Evolutionary conservation across 2,113 vertebrate species (phyloP), one percentile per base, ranked within the genome.

Genomic region (Rutilus rutilus): DNA sequence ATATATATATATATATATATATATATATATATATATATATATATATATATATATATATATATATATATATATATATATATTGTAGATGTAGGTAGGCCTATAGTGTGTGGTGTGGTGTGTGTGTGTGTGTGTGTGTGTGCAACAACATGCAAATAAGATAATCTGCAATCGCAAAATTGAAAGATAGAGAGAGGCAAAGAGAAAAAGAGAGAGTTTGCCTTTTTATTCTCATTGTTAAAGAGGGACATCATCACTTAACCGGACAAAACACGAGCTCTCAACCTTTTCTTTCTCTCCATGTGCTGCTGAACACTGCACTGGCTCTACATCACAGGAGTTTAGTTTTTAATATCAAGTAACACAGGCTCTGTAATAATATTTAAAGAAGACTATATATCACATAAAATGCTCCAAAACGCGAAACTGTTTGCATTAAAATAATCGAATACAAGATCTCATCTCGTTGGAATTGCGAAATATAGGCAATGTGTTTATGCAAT

Each of bases 191-290:
- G 9, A 65, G 39, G 39, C 6, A 39, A 30, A 79, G 10, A 23
- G 30, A 60, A 33, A 27, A 23, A 52, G 1, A 12, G 1, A 12
- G 39, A 30, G 27, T 19, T 83, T 42, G 21, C 14, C 12, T 80
- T 64, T 42, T 64, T 27, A 80, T 60, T 42, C 21, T 42, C 69
- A 30, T 74, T 74, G 30, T 83, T 59, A 27, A 39, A 74, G 36
- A 59, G 14, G 59, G 33, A 73, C 52, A 83, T 83, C 23, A 57
- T 73, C 67, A 83, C 82, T 42, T 67, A 74, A 74, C 23, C 69
- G 33, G 82, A 74, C 36, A 74, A 25, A 83, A 74, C 65, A 36
- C 45, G 45, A 54, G 81, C 45, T n/a, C 42, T 78, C 54, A 39
- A 42, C 10, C 33, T 25, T 78, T 54, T 77, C n/a, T 77, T 30